phyloP scores from a whole-genome alignment of 2,888 invertebrate species.

The Allophyes oxyacanthae region DNA sequence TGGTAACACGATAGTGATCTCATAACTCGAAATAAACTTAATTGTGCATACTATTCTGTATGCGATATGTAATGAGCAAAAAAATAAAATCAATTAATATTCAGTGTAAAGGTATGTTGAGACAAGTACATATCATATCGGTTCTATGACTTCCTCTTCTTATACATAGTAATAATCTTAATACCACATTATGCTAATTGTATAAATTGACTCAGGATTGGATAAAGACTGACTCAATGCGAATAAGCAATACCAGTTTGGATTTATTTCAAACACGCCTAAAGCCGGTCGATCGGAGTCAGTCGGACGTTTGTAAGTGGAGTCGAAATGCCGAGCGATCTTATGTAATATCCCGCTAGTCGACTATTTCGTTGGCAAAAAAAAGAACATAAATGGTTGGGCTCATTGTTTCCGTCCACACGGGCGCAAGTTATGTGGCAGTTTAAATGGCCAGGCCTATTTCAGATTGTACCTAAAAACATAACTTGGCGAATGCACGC shows the following conservation, averaged over 20 bases:
- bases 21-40: constrained; percentile 32
- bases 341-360: constrained; percentile 76
- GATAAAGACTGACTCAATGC: constrained; percentile 39
- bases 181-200: constrained; percentile 54
- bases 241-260: constrained; percentile 60
- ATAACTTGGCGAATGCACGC: constrained; percentile 76
- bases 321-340: constrained; percentile 65
- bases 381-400: constrained; percentile 70
- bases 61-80: constrained; percentile 11
- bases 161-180: constrained; percentile 42
- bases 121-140: constrained; percentile 22
- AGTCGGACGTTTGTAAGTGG: constrained; percentile 62
- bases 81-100: constrained; percentile 25
- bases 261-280: constrained; percentile 56
- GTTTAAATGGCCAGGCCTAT: constrained; percentile 77
- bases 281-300: constrained; percentile 59
- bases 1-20: constrained; percentile 54
- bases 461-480: constrained; percentile 74
- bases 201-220: constrained; percentile 46
- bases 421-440: constrained; percentile 84
- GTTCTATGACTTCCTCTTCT: constrained; percentile 39
- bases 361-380: constrained; percentile 69
- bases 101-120: constrained; percentile 17
- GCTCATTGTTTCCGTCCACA: constrained; percentile 82
- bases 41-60: constrained; percentile 16